Evolutionary conservation across 2,113 vertebrate species (phyloP), one percentile per base, ranked within the genome.

Genomic region (Zosterops hypoxanthus): DNA sequence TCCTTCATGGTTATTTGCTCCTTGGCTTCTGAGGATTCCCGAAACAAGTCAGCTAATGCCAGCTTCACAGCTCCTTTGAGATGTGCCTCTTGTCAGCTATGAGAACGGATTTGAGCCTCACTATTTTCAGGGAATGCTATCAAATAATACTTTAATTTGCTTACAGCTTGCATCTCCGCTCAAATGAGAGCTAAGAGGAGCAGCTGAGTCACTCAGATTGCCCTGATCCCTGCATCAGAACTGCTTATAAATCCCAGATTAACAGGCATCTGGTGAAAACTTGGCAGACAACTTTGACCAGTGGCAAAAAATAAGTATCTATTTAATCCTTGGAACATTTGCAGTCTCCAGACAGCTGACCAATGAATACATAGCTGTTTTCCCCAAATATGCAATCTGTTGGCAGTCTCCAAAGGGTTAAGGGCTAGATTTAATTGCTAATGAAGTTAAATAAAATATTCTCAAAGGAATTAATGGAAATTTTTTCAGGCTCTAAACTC

Each of bases 371-470:
- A 76, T 75, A 82, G 60, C 61, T 71, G 61, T 44, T 87, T 83
- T 76, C 28, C 61, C 52, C 34, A n/a, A 81, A 79, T 42, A 78
- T 33, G 61, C 29, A 21, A 36, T 78, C 94, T 55, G 8, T 46
- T 92, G 46, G 41, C 2, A 6, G 50, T 66, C 65, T 90, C 42
- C 53, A 65, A 94, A 87, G 84, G 78, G 91, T 96, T 97, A 96
- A 97, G 63, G 50, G 42, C 65, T 65, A 89, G 41, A 85, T 61
- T 70, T 89, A 95, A 94, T 92, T 92, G 84, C 89, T 95, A 85
- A 89, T 82, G 76, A 94, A 95, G 46, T 53, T 49, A 34, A 86
- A 75, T 56, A 59, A 84, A 89, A 72, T 61, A 80, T 65, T 80
- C 70, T 72, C 89, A 85, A 24, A 57, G 73, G 82, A 63, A 85